A percentile compares a stretch with the other conserved stretches of the same genome.
phyloP scores from a whole-genome alignment of 2,113 vertebrate genomes.

The Chaetodon trifascialis region DNA sequence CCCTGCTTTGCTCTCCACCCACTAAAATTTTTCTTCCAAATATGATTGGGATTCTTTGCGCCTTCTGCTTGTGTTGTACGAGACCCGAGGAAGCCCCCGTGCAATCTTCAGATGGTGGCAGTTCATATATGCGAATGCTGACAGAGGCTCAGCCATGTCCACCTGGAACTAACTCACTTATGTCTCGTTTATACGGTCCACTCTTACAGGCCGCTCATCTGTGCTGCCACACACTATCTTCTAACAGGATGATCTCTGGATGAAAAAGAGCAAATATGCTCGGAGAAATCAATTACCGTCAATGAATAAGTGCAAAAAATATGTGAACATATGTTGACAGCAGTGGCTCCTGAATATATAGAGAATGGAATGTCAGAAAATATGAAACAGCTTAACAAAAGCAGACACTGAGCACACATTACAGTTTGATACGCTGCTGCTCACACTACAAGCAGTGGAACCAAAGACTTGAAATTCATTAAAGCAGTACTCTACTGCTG shows the following conservation, averaged over 20 bases:
- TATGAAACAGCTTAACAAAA: background rate
- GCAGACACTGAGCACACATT: background rate
- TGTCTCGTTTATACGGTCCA: slow-evolving; percentile 16
- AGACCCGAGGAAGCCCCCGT: slow-evolving; percentile 24
- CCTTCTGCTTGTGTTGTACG: slow-evolving; percentile 26
- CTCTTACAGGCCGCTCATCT: slow-evolving; percentile 20
- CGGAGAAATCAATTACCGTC: slow-evolving; percentile 1
- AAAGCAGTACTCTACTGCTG: background rate
- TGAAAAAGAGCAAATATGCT: slow-evolving; percentile 4
- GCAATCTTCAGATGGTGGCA: slow-evolving; percentile 56
- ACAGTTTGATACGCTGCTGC: background rate
- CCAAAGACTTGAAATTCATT: background rate
- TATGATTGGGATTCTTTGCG: slow-evolving; percentile 51
- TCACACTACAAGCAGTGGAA: background rate
- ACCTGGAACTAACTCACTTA: slow-evolving; percentile 38
- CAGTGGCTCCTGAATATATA: background rate
- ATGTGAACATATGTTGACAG: background rate
- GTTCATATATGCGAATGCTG: slow-evolving; percentile 64
- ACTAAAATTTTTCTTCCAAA: slow-evolving; percentile 13
- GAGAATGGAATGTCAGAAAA: background rate
- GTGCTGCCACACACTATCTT: slow-evolving; percentile 29
- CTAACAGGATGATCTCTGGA: slow-evolving; percentile 16
- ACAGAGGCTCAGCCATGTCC: slow-evolving; percentile 44
- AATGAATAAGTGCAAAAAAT: background rate
- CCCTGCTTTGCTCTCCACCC: background rate